phyloP scores from a whole-genome alignment of 2,113 vertebrate species.

The Lipotes vexillifer region DNA sequence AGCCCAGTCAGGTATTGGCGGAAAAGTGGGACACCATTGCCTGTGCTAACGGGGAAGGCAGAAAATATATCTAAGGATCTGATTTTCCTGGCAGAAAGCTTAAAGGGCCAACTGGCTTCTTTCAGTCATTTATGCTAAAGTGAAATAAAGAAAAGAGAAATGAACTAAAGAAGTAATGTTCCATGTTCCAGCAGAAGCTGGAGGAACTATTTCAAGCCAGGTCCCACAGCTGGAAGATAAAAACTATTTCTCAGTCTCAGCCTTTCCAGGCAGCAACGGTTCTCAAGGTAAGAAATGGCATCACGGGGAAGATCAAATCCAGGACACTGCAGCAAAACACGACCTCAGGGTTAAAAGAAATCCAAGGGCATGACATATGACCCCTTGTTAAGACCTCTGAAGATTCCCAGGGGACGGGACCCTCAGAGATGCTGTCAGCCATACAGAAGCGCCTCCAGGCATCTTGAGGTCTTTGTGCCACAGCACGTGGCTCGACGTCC shows the following conservation, averaged over 20 bases:
- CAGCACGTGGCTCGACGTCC: neutral
- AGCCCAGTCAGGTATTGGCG: neutral
- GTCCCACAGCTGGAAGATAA: neutral
- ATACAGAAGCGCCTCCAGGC: neutral
- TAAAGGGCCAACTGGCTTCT: neutral
- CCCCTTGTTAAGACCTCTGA: neutral
- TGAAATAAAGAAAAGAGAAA: neutral
- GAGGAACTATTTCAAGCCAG: neutral
- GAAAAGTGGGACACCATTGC: neutral
- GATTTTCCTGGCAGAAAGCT: neutral
- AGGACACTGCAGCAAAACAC: neutral
- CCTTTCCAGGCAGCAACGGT: neutral
- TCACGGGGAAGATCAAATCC: neutral
- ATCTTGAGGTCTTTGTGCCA: neutral
- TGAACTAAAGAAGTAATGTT: neutral
- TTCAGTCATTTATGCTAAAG: neutral
- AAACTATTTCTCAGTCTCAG: neutral
- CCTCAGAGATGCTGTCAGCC: too few relatives aligned
- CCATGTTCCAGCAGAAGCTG: neutral
- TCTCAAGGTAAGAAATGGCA: neutral
- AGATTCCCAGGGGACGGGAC: fast-evolving
- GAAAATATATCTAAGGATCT: neutral
- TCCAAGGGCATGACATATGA: neutral
- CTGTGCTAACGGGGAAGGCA: neutral
- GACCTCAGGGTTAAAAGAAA: neutral